Evolutionary conservation across 1,140 invertebrate genomes (phyloP).

Genomic region (Trichogramma pretiosum): DNA sequence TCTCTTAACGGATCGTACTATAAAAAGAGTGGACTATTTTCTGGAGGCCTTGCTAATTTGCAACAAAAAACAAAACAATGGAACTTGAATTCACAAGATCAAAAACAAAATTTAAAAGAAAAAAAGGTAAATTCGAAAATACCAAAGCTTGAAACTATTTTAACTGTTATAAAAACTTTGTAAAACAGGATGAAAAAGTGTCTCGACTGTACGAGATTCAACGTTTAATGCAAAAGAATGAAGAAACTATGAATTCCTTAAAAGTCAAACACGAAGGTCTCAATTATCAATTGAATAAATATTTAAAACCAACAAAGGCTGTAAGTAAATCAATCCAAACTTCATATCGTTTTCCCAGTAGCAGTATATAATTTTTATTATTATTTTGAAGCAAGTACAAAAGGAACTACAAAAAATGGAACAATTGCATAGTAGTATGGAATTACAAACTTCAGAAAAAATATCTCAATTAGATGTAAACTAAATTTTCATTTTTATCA

Average conservation of each 20-base stretch:
- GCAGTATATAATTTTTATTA: neutral
- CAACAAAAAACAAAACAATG: constrained; percentile 86
- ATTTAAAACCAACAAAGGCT: neutral
- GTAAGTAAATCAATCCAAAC: constrained; percentile 10
- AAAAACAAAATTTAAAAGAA: constrained; percentile 5
- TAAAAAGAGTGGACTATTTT: constrained; percentile 93
- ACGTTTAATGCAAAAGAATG: too few relatives aligned
- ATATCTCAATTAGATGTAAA: neutral
- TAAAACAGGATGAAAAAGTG: too few relatives aligned
- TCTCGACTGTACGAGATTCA: too few relatives aligned
- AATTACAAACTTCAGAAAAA: too few relatives aligned
- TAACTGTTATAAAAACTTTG: too few relatives aligned
- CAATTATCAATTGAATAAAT: neutral
- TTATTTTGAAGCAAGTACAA: constrained; percentile 1
- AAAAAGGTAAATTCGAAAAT: constrained; percentile 2
- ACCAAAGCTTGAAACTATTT: too few relatives aligned
- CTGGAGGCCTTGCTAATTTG: constrained; percentile 84
- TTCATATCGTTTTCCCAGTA: too few relatives aligned
- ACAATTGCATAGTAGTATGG: neutral
- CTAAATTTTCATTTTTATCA: constrained; percentile 3
- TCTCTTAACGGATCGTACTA: constrained; percentile 95
- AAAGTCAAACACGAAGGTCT: neutral
- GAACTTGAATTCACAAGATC: too few relatives aligned
- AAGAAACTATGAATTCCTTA: too few relatives aligned
- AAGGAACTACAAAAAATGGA: constrained; percentile 1